These are phyloP conservation scores for Potorous gilbertii DNA, from an alignment of 2,797 vertebrate species.

Conservation along the genomic window DNA sequence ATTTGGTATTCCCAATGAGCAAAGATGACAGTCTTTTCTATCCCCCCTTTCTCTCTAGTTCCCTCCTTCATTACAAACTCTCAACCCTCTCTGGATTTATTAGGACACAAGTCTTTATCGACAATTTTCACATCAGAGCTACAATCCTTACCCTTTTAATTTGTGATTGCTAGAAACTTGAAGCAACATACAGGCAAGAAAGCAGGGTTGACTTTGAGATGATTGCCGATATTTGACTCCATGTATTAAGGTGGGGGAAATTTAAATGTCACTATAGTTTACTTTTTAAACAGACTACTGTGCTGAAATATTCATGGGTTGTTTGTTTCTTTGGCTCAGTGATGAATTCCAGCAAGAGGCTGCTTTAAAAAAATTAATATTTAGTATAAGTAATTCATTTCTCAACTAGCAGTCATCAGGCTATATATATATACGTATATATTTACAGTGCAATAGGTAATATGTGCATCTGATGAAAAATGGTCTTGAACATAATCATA, in stretches of 20 bases:
- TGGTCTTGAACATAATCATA: slow-evolving; percentile 51
- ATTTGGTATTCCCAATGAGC: slow-evolving; percentile 85
- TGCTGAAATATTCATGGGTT: slow-evolving; percentile 60
- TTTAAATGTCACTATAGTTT: slow-evolving; percentile 51
- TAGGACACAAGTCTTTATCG: slow-evolving; percentile 72
- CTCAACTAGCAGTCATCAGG: slow-evolving; percentile 58
- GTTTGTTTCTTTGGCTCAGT: slow-evolving; percentile 25
- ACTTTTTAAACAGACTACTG: slow-evolving; percentile 57
- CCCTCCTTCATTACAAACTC: slow-evolving; percentile 56
- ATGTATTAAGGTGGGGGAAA: slow-evolving; percentile 40
- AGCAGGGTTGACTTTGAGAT: slow-evolving; percentile 54
- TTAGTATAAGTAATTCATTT: background rate
- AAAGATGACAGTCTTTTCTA: slow-evolving; percentile 83
- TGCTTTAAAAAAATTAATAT: background rate
- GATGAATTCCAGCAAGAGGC: slow-evolving; percentile 29
- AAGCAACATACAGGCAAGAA: background rate
- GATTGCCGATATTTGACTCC: slow-evolving; percentile 3
- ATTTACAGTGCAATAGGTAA: slow-evolving; percentile 58
- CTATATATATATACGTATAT: background rate
- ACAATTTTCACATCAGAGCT: slow-evolving; percentile 72
- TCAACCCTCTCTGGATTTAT: slow-evolving; percentile 44
- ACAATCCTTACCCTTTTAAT: slow-evolving; percentile 7
- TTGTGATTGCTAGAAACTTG: slow-evolving; percentile 7
- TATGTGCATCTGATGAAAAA: slow-evolving; percentile 9
- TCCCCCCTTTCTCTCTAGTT: slow-evolving; percentile 68